Evolutionary conservation across 2,113 vertebrate species (phyloP).

Genomic region (Raja brachyura): DNA sequence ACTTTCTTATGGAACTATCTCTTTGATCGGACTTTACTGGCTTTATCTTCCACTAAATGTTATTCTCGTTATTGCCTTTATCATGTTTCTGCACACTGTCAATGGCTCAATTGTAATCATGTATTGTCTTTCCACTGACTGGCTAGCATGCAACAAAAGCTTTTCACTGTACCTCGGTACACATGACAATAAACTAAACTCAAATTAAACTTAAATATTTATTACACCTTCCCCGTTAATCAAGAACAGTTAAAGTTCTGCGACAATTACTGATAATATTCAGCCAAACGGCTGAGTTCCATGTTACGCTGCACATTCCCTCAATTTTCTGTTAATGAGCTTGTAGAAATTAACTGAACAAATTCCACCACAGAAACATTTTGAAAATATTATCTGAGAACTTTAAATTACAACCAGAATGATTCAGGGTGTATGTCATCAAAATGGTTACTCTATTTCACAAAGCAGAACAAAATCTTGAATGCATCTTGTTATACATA

Average conservation of each 20-base stretch:
- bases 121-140: no score
- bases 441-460: background rate
- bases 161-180: no score
- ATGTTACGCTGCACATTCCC: background rate
- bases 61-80: no score
- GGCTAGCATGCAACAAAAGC: no score
- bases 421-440: background rate
- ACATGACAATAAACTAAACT: no score
- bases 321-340: background rate
- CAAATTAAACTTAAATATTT: no score
- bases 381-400: background rate
- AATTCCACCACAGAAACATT: background rate
- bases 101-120: no score
- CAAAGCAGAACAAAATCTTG: background rate
- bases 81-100: no score
- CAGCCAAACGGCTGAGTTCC: background rate
- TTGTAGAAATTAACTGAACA: slow-evolving; percentile 13
- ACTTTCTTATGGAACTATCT: no score
- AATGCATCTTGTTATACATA: background rate
- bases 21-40: no score
- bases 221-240: background rate
- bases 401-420: background rate
- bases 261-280: background rate
- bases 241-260: background rate
- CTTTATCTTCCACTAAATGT: no score